Base-by-base conservation (phyloP, 2,888 invertebrate species). In the Cylindroiulus punctatus region DNA sequence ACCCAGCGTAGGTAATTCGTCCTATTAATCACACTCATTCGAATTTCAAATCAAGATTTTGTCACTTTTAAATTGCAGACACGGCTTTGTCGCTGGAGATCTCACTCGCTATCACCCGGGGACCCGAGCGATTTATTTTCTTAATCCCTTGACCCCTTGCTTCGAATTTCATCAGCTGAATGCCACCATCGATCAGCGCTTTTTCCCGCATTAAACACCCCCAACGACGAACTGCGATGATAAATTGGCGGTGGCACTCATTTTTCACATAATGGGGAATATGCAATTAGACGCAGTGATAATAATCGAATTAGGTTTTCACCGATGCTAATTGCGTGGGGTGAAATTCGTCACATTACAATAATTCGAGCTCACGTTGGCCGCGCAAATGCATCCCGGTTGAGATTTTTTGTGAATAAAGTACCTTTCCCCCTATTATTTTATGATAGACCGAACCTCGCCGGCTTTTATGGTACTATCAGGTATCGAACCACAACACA, bases 401-500 rank as follows among this genome's bases (percentile, higher is more conserved):
- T 26, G 76, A 10, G 76, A 76, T 76, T 76, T 76, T 76, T 76
- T 76, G 76, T 76, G 65, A 76, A 76, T 76, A 76, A 76, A 76
- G 26, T 26, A 26, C 26, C 76, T 26, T 76, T 76, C 30, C 26
- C 26, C 76, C 76, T 14, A 76, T 76, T 76, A 76, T 76, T 76
- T 76, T 76, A 76, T 76, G 76, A 76, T 76, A 76, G 76, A 76
- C 76, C 76, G 14, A 76, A 30, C 76, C 76, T 30, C 30, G 76
- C 76, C 3, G 14, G 76, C 76, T 76, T 65, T 76, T 76, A 76
- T 76, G 76, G 76, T 76, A 76, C 76, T 76, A 76, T 76, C 76
- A 76, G 76, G 76, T 76, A 76, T 76, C 76, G 76, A 76, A 76
- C 76, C 76, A 76, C 76, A 76, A 76, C 76, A 76, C 76, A 76